Evolutionary conservation across 2,888 invertebrate species (phyloP), one percentile per base, ranked within the genome.

Genomic region (Diadromus collaris): DNA sequence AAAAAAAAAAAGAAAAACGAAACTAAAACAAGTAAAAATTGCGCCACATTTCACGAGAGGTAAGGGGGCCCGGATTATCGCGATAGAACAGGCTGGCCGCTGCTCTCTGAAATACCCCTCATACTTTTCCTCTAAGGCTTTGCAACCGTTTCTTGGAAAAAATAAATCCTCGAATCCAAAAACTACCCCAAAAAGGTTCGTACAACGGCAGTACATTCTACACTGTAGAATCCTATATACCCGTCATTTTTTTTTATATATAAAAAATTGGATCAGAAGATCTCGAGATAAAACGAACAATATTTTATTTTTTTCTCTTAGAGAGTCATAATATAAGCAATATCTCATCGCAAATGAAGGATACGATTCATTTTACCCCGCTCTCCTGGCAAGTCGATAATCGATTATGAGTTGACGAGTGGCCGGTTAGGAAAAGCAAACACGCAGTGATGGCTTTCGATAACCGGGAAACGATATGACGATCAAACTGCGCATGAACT

Each of bases 51-150:
- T 32, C 65, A 44, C 51, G 64, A 72, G 64, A 75, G 68, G 44
- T 41, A 60, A 34, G 60, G 63, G 38, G 38, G 4, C 16, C 64
- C 67, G 80, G 76, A 78, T 78, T 65, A 78, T 78, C 54, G 72
- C 78, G 69, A 76, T 76, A 72, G 68, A 72, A 65, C 71, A 70
- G 69, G 72, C 19, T 38, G 61, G 76, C 65, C n/a, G 10, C 34
- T 38, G 16, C 16, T 54, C 61, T 71, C 38, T 65, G 24, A 24
- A 51, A 24, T 51, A 24, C 24, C 13, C 51, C 24, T 24, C 51
- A 19, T 51, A 51, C 51, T 51, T 51, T 51, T 24, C 51, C 13
- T 13, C 51, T 5, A 16, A 16, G 21, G 0, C 21, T 51, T 21
- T 51, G 51, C 10, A 24, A 24, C 21, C 24, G 51, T 24, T 24